phyloP scores from a whole-genome alignment of 2,113 vertebrate species.

The Solea senegalensis region DNA sequence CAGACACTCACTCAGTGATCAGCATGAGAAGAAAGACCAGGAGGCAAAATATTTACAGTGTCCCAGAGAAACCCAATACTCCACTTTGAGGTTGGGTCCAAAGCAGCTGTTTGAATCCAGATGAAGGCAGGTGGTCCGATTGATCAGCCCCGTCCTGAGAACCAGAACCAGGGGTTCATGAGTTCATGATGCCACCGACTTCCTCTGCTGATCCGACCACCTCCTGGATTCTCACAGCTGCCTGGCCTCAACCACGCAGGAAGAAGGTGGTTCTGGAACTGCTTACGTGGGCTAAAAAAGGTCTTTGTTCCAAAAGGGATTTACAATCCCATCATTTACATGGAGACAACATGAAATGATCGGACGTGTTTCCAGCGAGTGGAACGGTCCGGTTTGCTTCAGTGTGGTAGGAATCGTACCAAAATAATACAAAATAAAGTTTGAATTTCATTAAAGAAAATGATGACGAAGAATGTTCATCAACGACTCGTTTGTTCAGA shows the following conservation, averaged over 20 bases:
- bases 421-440: too few species aligned
- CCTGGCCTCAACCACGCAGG: slow-evolving; percentile 53
- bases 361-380: too few species aligned
- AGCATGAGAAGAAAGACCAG: slow-evolving; percentile 57
- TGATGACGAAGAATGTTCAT: too few species aligned
- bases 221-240: slow-evolving; percentile 55
- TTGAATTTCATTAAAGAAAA: too few species aligned
- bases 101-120: slow-evolving; percentile 57
- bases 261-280: too few species aligned
- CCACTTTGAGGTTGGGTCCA: slow-evolving; percentile 70
- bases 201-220: slow-evolving; percentile 46
- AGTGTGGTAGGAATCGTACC: too few species aligned
- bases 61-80: slow-evolving; percentile 63
- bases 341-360: too few species aligned
- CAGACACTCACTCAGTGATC: slow-evolving; percentile 54
- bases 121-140: slow-evolving; percentile 47
- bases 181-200: slow-evolving; percentile 30
- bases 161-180: slow-evolving; percentile 24
- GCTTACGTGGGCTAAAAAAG: too few species aligned
- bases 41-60: slow-evolving; percentile 77
- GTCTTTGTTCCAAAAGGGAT: too few species aligned
- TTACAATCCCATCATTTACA: too few species aligned
- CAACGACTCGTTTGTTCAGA: too few species aligned
- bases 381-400: too few species aligned
- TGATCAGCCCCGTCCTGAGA: slow-evolving; percentile 61